Evolutionary conservation across 2,113 vertebrate species (phyloP), one percentile per base, ranked within the genome.

Genomic region (Bostrychus sinensis): DNA sequence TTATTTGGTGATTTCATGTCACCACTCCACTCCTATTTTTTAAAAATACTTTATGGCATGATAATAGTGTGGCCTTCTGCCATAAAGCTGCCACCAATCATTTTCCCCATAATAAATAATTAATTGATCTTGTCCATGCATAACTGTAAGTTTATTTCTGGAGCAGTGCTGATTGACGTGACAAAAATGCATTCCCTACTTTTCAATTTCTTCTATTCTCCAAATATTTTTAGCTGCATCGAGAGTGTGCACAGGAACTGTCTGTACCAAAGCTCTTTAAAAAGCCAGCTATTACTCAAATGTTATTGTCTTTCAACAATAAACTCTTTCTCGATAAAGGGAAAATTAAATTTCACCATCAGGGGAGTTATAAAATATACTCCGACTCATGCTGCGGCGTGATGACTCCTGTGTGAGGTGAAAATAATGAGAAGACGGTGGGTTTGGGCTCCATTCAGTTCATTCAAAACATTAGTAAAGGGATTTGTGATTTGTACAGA

Each of bases 401-500:
- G 74, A 81, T 64, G 1, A 32, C 25, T 72, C 66, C 71, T 54
- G 60, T 55, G 64, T 3, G 51, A 66, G 65, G 65, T 46, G 56
- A 50, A 72, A 74, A 62, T 79, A 79, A 87, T 70, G 70, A 81
- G 50, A 64, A 25, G 23, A 70, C 23, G 5, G 26, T 38, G 45
- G 65, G 54, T 68, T 60, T 65, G 72, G 66, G 61, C 32, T 51
- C n/a, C 22, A 54, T 48, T 62, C 17, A 22, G 30, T 53, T 81
- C 65, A 73, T 70, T 76, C 63, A 79, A 77, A 64, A 63, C 72
- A 43, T 1, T 56, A 17, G 12, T 25, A 39, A 10, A 38, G 11
- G 54, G 14, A 23, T 68, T 62, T 65, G 19, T 17, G 19, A 26
- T 62, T 71, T 59, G 57, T 37, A 36, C 34, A 13, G 19, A 23